These are phyloP conservation scores for Dermochelys coriacea DNA, from an alignment of 2,797 vertebrate species.

Conservation along the genomic window DNA sequence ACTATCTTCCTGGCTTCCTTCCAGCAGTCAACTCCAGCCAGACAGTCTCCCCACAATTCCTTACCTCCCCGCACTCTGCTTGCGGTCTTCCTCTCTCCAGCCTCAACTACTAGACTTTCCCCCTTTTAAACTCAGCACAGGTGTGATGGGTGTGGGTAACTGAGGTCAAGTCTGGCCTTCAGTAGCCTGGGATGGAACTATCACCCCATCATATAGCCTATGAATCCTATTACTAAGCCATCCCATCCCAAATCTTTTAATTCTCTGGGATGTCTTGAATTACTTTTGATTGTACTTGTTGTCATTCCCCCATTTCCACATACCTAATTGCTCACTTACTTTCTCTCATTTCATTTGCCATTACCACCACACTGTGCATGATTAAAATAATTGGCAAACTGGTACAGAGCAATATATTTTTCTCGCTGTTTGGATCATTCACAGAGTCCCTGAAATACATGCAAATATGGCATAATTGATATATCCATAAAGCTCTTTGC, in stretches of 20 bases:
- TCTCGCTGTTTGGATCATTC: not conserved
- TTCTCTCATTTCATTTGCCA: not conserved
- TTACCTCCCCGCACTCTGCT: not conserved
- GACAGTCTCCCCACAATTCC: not conserved
- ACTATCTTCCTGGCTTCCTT: not conserved
- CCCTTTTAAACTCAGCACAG: too few species aligned
- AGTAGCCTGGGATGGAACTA: too few species aligned
- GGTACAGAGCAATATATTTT: not conserved
- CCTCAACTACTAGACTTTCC: too few species aligned
- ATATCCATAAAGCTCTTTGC: not conserved
- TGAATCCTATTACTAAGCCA: not conserved
- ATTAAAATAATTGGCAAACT: fast-evolving
- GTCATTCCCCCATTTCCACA: not conserved
- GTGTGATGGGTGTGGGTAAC: not conserved
- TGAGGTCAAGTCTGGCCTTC: not conserved
- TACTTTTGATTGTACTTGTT: not conserved
- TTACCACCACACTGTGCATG: not conserved
- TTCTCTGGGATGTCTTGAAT: not conserved
- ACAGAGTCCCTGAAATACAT: not conserved
- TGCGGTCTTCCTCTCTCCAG: not conserved
- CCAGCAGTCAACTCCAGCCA: not conserved
- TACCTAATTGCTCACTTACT: too few species aligned
- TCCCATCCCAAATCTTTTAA: not conserved
- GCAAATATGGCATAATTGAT: not conserved
- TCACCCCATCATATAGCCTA: not conserved